A percentile compares a stretch with the other conserved stretches of the same genome.
phyloP scores from a whole-genome alignment of 2,797 vertebrate species.

The Myotis planiceps region DNA sequence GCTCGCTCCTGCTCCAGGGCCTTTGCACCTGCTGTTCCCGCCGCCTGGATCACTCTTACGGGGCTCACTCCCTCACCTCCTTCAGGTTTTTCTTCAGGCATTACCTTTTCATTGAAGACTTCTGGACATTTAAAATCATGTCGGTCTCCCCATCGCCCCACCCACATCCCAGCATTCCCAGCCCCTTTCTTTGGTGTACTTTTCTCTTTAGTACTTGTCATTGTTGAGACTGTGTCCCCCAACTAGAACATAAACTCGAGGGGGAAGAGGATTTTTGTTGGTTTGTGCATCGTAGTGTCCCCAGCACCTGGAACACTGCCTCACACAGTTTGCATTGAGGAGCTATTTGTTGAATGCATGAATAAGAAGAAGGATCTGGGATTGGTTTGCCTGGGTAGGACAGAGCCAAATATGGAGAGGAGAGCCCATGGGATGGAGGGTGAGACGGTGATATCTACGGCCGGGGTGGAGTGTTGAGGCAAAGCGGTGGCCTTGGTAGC shows the following conservation, averaged over 20 bases:
- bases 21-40: not conserved
- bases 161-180: not conserved
- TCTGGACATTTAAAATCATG: not conserved
- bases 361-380: not conserved
- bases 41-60: not conserved
- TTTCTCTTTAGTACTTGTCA: not conserved
- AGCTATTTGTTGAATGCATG: not conserved
- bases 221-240: not conserved
- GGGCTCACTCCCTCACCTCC: not conserved
- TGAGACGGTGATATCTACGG: not conserved
- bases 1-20: not conserved
- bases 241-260: not conserved
- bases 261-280: not conserved
- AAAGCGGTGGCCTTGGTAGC: not conserved
- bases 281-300: not conserved
- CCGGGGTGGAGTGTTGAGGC: not conserved
- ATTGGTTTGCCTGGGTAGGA: not conserved
- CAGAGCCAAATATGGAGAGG: not conserved
- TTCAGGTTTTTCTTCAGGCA: not conserved
- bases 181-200: not conserved
- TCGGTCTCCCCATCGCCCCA: not conserved
- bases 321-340: not conserved
- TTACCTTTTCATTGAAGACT: not conserved
- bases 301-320: not conserved
- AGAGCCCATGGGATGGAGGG: not conserved